These are phyloP conservation scores for Neoniphon sammara DNA, from an alignment of 2,797 vertebrate genomes.

Conservation along the genomic window DNA sequence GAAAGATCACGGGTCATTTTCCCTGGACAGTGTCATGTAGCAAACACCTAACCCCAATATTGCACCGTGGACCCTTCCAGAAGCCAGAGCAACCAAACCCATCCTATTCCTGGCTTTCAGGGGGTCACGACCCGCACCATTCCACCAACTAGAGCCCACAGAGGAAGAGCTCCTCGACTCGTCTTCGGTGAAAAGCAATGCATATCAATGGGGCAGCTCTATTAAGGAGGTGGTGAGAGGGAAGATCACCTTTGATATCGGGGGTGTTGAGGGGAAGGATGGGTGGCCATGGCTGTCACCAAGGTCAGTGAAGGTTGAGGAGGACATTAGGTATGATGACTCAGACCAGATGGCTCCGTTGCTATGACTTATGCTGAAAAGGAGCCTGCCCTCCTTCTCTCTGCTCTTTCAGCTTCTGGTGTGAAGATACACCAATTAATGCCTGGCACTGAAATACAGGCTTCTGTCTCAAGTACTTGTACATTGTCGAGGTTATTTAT, in stretches of 20 bases:
- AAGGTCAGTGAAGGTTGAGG: constrained; percentile 54
- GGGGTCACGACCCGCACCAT: constrained; percentile 37
- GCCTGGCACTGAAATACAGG: constrained; percentile 19
- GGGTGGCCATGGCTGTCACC: constrained; percentile 28
- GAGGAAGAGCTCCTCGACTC: constrained; percentile 14
- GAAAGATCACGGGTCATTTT: not conserved
- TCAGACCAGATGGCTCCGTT: constrained; percentile 39
- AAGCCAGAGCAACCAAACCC: not conserved
- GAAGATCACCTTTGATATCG: constrained; percentile 35
- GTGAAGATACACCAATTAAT: constrained; percentile 19
- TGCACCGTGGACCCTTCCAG: not conserved
- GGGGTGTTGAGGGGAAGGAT: constrained; percentile 23
- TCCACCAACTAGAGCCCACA: constrained; percentile 25
- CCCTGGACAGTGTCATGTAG: not conserved
- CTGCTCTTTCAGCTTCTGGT: not conserved
- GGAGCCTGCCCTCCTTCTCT: constrained; percentile 19
- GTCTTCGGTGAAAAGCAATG: constrained; percentile 53
- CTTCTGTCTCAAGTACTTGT: constrained; percentile 25
- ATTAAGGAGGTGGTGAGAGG: constrained; percentile 34
- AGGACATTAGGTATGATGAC: constrained; percentile 53
- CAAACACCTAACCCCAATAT: not conserved
- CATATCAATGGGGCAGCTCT: constrained; percentile 60
- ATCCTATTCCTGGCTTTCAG: constrained; percentile 34
- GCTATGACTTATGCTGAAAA: constrained; percentile 29
- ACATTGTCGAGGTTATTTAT: constrained; percentile 24